phyloP scores from a whole-genome alignment of 2,797 vertebrate species.

The Manis pentadactyla region DNA sequence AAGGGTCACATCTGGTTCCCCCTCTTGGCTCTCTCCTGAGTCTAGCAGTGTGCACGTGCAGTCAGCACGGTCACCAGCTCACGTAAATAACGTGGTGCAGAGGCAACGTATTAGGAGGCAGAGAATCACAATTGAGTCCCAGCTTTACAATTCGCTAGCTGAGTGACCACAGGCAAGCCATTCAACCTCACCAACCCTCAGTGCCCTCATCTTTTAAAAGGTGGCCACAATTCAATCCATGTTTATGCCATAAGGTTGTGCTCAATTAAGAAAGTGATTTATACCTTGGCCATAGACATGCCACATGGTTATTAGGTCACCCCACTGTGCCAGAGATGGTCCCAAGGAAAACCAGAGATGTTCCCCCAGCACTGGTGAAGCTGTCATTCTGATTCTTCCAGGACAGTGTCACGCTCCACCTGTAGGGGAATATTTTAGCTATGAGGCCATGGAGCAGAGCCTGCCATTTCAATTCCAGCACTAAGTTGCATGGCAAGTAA shows the following conservation, averaged over 20 bases:
- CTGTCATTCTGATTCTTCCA: neutral
- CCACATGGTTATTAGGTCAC: neutral
- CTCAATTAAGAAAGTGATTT: neutral
- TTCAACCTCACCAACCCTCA: neutral
- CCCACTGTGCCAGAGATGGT: neutral
- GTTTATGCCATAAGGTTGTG: neutral
- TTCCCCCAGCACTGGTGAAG: neutral
- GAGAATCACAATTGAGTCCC: neutral
- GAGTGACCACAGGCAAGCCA: rapidly evolving
- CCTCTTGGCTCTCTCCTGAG: neutral
- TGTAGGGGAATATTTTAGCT: neutral
- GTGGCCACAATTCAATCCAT: neutral
- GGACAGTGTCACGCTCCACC: neutral
- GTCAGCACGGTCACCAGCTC: neutral
- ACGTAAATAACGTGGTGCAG: neutral
- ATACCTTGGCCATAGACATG: neutral
- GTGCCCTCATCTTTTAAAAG: neutral
- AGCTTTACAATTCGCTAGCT: neutral
- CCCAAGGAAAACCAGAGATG: neutral
- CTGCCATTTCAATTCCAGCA: neutral
- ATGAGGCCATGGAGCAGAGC: neutral
- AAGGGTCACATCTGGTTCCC: neutral
- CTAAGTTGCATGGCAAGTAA: neutral
- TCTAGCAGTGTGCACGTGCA: rapidly evolving
- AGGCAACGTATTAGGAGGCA: neutral